These are phyloP conservation scores for Coreius guichenoti DNA, from an alignment of 2,797 vertebrate species.

Conservation along the genomic window DNA sequence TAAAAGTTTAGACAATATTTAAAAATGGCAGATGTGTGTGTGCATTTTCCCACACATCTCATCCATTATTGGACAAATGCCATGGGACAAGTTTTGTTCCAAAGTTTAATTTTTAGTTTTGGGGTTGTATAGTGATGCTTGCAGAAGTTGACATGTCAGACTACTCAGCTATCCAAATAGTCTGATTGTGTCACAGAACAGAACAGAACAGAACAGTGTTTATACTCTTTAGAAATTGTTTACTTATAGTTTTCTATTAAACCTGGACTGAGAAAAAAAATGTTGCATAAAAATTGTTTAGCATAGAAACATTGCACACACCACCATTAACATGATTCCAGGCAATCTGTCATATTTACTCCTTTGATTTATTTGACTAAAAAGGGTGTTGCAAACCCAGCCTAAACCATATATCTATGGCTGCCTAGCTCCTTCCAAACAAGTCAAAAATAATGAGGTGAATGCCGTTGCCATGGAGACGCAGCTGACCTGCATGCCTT, in stretches of 20 bases:
- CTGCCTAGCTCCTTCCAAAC: not conserved
- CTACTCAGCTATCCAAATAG: not conserved
- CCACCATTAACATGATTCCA: not conserved
- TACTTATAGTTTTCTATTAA: not conserved
- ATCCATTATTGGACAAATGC: no score
- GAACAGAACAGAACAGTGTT: not conserved
- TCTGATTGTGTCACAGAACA: not conserved
- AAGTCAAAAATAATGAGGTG: conserved; percentile 12
- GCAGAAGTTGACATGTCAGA: not conserved
- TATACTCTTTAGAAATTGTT: not conserved
- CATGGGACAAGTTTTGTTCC: not conserved
- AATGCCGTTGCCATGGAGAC: conserved; percentile 2
- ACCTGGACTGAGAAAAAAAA: not conserved
- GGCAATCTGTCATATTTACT: not conserved
- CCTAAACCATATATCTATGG: not conserved
- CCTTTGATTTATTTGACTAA: not conserved
- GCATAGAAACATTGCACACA: not conserved
- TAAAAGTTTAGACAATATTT: no score
- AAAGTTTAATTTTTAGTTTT: not conserved
- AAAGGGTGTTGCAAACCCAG: not conserved
- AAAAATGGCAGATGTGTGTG: no score
- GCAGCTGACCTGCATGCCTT: not conserved
- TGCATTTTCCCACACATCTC: no score
- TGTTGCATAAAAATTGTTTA: not conserved
- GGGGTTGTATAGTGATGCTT: not conserved